Evolutionary conservation across 2,888 invertebrate species (phyloP).

Genomic region (Blera fallax): DNA sequence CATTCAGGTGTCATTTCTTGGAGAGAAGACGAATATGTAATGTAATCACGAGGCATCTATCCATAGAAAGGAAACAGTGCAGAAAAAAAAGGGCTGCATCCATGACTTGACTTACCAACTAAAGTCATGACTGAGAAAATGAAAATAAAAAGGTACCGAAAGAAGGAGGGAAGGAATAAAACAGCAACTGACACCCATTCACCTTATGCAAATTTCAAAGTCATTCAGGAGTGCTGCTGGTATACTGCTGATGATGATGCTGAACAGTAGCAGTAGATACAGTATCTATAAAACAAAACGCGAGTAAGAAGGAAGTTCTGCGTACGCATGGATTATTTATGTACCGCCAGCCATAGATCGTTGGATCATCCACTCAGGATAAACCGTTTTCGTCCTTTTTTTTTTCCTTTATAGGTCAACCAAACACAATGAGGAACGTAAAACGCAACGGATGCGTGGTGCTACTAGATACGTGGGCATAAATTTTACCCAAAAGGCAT

Average conservation of each 20-base stretch:
- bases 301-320: neutral
- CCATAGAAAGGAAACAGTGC: constrained; percentile 13
- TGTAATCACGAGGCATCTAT: constrained; percentile 22
- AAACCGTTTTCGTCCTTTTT: constrained; percentile 20
- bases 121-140: constrained; percentile 4
- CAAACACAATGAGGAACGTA: neutral
- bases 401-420: constrained; percentile 17
- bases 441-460: constrained; percentile 44
- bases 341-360: constrained; percentile 7
- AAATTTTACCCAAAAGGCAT: constrained; percentile 25
- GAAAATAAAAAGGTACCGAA: neutral
- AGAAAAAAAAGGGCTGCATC: constrained; percentile 43
- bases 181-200: constrained; percentile 45
- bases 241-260: neutral
- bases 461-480: constrained; percentile 28
- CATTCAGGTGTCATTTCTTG: constrained; percentile 50
- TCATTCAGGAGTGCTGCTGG: constrained; percentile 19
- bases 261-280: constrained; percentile 41
- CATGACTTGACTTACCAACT: constrained; percentile 49
- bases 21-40: constrained; percentile 39
- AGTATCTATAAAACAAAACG: constrained; percentile 24
- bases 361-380: neutral
- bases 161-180: neutral
- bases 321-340: constrained; percentile 35
- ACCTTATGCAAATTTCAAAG: constrained; percentile 51